Evolutionary conservation across 1,140 invertebrate genomes (phyloP), one percentile per base, ranked within the genome.

Genomic region (Leptinotarsa lineolata): DNA sequence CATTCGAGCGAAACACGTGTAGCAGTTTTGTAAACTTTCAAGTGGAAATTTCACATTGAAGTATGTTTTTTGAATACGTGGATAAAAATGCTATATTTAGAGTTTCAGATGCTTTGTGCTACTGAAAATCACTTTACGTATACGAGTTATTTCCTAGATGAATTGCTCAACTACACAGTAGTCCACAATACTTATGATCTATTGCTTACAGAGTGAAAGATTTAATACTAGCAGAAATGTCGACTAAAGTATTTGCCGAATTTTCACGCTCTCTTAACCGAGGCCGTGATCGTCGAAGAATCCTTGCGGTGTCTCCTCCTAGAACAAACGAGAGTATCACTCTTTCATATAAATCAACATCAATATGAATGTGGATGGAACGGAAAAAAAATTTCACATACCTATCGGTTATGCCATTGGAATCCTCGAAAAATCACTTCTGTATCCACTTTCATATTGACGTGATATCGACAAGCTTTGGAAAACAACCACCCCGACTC

Each of bases 261-360:
- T 22, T 18, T 63, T 63, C 13, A 5, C 20, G 16, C 15, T 60
- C n/a, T 20, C 76, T 86, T 95, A 99, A 82, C 97, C 97, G 78
- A 99, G 90, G 76, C 97, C 97, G 85, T 98, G 96, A 88, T 99
- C 97, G 85, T 99, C 97, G 86, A 99, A 99, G 87, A 99, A 97
- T 82, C 97, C 96, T 88, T 98, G 97, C 64, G 96, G 96, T 59
- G 97, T 98, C 89, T 98, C 97, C 87, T 99, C 97, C 96, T 99
- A 89, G 84, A 94, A 95, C 86, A 89, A 87, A 88, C 86, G 82
- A 83, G 39, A 30, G 11, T 12, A 54, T 69, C 18, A 69, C 1
- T 67, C 30, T 20, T 67, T 30, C 18, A 44, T 30, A 0, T 67
- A 30, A 16, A 22, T n/a, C 46, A 24, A 69, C 64, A 74, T 61